phyloP scores from a whole-genome alignment of 1,140 invertebrate genomes.

The Drosophila jambulina region DNA sequence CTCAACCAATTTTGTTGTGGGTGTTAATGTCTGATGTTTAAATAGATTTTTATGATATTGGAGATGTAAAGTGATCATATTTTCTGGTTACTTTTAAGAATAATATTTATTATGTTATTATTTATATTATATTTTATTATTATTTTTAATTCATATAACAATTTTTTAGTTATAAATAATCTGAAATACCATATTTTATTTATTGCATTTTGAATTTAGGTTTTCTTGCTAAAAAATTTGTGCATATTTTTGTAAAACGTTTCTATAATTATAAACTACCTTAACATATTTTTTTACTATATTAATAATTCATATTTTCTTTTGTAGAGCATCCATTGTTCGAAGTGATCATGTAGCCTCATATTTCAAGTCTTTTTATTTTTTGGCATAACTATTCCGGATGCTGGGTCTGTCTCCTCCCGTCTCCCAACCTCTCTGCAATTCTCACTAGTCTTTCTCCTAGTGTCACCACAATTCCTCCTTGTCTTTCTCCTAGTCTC shows the following conservation, averaged over 20 bases:
- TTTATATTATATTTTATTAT: no score
- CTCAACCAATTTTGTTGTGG: background rate
- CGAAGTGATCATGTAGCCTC: background rate
- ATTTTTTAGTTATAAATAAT: no score
- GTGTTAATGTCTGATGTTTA: background rate
- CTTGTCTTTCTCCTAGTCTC: no score
- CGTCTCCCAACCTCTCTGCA: background rate
- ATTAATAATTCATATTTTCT: background rate
- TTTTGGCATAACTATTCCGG: slow-evolving; percentile 76
- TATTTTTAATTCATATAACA: no score
- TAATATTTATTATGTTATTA: background rate
- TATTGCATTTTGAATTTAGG: no score
- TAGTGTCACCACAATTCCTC: no score
- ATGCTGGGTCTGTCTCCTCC: slow-evolving; percentile 65
- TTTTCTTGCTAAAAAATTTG: background rate
- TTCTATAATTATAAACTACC: background rate
- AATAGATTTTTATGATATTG: background rate
- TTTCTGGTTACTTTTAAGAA: background rate
- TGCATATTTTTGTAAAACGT: background rate
- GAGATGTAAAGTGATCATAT: background rate
- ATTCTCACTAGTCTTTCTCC: slow-evolving; percentile 20
- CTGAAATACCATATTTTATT: background rate
- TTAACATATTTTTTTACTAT: background rate
- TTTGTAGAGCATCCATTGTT: slow-evolving; percentile 11
- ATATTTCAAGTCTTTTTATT: slow-evolving; percentile 35